Conservation (phyloP, 2,113 vertebrate genomes). For the Telmatochromis brachygnathus region DNA sequence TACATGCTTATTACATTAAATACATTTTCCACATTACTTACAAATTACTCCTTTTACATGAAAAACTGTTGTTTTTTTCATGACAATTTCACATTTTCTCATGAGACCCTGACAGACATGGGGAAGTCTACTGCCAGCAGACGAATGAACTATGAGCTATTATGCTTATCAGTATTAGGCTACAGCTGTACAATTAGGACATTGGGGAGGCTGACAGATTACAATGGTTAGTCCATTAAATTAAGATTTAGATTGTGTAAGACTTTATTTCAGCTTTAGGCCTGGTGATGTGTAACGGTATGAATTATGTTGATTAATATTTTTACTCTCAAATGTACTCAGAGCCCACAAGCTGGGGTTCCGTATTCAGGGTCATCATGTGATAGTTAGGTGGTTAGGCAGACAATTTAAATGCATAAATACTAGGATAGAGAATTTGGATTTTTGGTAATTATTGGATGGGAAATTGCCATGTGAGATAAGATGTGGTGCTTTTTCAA, state of each 20-base stretch:
- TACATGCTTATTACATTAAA: not conserved
- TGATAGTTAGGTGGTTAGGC: not conserved
- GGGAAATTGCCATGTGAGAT: not conserved
- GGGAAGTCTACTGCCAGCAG: not conserved
- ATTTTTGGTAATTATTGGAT: not conserved
- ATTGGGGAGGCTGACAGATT: not conserved
- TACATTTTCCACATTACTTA: not conserved
- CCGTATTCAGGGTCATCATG: not conserved
- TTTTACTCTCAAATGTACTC: not conserved
- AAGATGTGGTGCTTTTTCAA: not conserved
- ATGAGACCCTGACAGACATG: not conserved
- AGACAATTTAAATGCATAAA: not conserved
- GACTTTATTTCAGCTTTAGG: not conserved
- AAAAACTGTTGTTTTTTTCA: not conserved
- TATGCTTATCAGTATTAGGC: not conserved
- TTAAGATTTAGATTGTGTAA: not conserved
- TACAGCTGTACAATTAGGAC: not conserved
- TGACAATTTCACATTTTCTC: not conserved
- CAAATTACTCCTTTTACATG: rapidly evolving
- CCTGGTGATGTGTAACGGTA: not conserved
- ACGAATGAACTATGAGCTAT: not conserved
- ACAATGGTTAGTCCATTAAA: not conserved
- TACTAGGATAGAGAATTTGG: not conserved
- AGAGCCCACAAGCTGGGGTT: not conserved
- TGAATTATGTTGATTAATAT: not conserved